These are phyloP conservation scores for Esox lucius DNA, from an alignment of 2,797 vertebrate genomes.

Conservation along the genomic window DNA sequence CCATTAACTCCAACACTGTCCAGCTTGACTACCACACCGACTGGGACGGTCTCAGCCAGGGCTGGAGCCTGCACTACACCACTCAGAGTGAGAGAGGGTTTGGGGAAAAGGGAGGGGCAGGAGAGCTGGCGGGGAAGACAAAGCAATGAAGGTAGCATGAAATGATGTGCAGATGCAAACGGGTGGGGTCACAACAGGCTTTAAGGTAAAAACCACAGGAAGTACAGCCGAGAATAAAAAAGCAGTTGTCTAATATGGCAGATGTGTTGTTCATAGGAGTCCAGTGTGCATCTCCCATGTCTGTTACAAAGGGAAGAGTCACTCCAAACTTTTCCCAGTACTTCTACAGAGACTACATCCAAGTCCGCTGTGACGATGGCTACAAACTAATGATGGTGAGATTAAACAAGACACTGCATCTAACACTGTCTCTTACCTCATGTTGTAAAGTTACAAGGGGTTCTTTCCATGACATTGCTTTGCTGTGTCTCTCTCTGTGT, in stretches of 20 bases:
- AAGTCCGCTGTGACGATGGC: slow-evolving; percentile 69
- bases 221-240: neutral
- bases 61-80: slow-evolving; percentile 88
- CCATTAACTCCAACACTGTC: slow-evolving; percentile 71
- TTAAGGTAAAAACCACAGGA: neutral
- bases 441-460: too few species aligned
- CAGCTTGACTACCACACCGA: slow-evolving; percentile 84
- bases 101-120: neutral
- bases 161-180: neutral
- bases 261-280: slow-evolving; percentile 61
- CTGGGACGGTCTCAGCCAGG: slow-evolving; percentile 65
- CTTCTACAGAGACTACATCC: slow-evolving; percentile 75
- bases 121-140: neutral
- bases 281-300: slow-evolving; percentile 58
- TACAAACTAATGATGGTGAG: slow-evolving; percentile 77
- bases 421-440: neutral
- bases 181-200: neutral
- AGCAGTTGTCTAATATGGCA: neutral
- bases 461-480: too few species aligned
- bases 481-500: too few species aligned
- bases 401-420: neutral
- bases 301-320: slow-evolving; percentile 60
- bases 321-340: slow-evolving; percentile 64
- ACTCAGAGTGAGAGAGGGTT: slow-evolving; percentile 66
- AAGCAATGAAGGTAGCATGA: neutral